Evolutionary conservation across 2,888 invertebrate species (phyloP), one percentile per base, ranked within the genome.

Genomic region (Elmis aenea): DNA sequence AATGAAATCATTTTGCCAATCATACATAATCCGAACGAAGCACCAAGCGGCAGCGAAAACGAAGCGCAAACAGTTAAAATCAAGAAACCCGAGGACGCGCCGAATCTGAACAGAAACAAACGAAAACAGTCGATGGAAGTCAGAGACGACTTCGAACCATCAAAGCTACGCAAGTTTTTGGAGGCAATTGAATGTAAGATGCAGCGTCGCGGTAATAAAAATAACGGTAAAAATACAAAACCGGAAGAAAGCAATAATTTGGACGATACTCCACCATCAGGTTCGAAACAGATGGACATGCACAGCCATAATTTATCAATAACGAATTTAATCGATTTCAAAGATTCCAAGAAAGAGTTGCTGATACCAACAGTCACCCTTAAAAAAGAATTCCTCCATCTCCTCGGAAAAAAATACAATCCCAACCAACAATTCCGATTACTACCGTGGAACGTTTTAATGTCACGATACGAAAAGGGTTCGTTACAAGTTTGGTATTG

Each of bases 401-500:
- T 51, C 20, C 20, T 51, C 16, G 33, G 33, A 3, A 42, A 34
- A 14, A 43, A 41, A 8, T 10, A 15, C 2, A 33, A 28, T 22
- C 21, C 26, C 6, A 32, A 30, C 13, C 22, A 26, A 14, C 41
- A 47, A 18, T 45, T 53, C 24, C 40, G 54, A 6, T 26, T 57
- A 14, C 35, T 53, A 18, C 40, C 44, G 5, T 58, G 58, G 58
- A 15, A 39, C 15, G 38, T 38, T 0, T 26, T 58, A 12, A 33
- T 46, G 5, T 21, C 28, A 2, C 32, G 43, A 9, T 57, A 46
- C 16, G 29, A 40, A 22, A 27, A 32, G 2, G 30, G 40, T 2
- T 24, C 29, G 5, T 24, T 52, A 10, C 41, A 52, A 33, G 30
- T 58, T 11, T 58, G 58, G 58, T 46, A 48, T 20, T 33, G 36